Conservation (phyloP, 2,113 vertebrate species). For the Cynocephalus volans region DNA sequence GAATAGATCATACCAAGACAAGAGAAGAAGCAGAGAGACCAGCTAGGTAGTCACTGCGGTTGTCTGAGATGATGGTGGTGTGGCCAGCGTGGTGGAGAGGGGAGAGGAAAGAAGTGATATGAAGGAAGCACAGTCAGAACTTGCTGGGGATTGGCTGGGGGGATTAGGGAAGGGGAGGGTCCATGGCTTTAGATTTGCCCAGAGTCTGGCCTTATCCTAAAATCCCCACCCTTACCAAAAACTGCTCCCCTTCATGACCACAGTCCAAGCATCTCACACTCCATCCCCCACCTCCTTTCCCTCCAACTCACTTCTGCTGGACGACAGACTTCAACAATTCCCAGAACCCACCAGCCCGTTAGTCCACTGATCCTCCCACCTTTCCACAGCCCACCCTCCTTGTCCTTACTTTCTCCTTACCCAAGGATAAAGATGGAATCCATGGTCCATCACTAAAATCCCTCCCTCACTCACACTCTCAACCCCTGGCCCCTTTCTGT, state of each 20-base stretch:
- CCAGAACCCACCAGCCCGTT: not conserved
- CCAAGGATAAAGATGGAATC: not conserved
- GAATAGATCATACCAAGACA: not conserved
- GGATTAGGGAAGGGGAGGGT: not conserved
- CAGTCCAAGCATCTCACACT: not conserved
- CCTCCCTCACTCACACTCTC: not conserved
- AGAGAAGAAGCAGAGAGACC: not conserved
- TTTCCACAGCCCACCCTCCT: not conserved
- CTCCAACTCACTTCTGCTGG: not conserved
- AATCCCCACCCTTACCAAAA: not conserved
- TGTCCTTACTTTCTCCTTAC: not conserved
- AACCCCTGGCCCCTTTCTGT: not conserved
- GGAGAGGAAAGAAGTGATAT: not conserved
- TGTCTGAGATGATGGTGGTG: not conserved
- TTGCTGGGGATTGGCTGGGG: not conserved
- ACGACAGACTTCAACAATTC: not conserved
- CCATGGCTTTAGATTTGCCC: not conserved
- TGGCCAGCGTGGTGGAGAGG: not conserved
- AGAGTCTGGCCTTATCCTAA: not conserved
- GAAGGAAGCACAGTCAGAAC: not conserved
- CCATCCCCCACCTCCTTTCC: not conserved
- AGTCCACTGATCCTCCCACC: not conserved
- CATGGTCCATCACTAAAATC: not conserved
- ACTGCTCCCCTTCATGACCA: not conserved
- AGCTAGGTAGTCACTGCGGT: not conserved